phyloP scores from a whole-genome alignment of 2,888 invertebrate genomes.

The Conistra vaccinii region DNA sequence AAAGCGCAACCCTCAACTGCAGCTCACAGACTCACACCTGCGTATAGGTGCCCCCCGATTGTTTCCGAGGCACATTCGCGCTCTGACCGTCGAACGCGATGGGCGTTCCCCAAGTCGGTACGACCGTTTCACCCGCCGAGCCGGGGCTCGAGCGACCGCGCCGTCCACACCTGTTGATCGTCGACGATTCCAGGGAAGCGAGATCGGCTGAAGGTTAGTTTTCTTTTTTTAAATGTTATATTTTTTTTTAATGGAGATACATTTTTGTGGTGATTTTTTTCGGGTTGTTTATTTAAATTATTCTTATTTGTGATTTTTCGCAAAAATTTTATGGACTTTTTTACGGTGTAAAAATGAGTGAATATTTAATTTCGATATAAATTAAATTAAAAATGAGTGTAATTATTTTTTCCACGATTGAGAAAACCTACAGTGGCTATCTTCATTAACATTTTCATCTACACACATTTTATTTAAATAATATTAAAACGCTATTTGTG shows the following conservation, averaged over 20 bases:
- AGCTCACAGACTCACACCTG: constrained; percentile 64
- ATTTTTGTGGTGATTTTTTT: not conserved
- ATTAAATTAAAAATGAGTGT: not conserved
- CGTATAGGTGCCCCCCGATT: constrained; percentile 65
- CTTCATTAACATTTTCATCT: not conserved
- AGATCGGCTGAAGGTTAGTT: constrained; percentile 83
- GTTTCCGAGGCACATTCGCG: constrained; percentile 82
- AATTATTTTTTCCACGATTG: not conserved
- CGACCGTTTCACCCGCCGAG: constrained; percentile 81
- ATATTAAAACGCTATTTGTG: not conserved
- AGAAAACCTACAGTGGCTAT: not conserved
- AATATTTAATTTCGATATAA: not conserved
- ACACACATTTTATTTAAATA: not conserved
- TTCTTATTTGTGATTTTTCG: not conserved
- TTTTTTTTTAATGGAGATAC: not conserved
- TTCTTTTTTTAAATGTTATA: constrained; percentile 12
- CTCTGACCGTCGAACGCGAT: constrained; percentile 87
- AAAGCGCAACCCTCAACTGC: constrained; percentile 64
- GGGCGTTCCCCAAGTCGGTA: constrained; percentile 84
- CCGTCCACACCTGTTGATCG: constrained; percentile 88
- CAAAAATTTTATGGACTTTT: not conserved
- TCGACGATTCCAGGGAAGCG: constrained; percentile 86
- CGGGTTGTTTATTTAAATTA: not conserved
- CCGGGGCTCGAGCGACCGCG: constrained; percentile 76
- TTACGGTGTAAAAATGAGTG: not conserved